These are phyloP conservation scores for Pseudonaja textilis DNA, from an alignment of 2,113 vertebrate genomes.

Conservation along the genomic window DNA sequence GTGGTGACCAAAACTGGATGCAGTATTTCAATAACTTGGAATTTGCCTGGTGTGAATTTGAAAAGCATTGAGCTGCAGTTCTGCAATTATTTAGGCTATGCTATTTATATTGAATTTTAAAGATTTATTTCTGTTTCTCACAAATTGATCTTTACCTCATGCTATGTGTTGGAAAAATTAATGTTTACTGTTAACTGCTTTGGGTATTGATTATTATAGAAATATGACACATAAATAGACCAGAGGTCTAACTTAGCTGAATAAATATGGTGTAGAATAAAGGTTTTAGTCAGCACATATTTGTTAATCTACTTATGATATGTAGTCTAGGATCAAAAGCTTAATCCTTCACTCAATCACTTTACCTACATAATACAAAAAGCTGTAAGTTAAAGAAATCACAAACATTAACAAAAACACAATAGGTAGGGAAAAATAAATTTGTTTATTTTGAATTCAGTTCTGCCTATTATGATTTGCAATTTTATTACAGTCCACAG, in stretches of 20 bases:
- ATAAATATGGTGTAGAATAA: not conserved
- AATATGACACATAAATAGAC: not conserved
- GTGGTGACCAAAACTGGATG: too few relatives aligned
- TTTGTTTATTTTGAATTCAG: not conserved
- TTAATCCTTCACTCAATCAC: not conserved
- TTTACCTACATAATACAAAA: not conserved
- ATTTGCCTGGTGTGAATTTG: slow-evolving; percentile 17
- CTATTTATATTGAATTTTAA: not conserved
- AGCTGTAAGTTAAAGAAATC: not conserved
- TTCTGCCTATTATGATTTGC: not conserved
- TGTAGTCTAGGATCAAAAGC: not conserved
- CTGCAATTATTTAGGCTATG: not conserved
- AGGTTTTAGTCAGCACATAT: not conserved
- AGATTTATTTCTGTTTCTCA: not conserved
- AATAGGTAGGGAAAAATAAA: not conserved
- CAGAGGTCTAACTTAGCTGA: not conserved
- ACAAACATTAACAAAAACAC: not conserved
- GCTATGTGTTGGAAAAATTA: not conserved
- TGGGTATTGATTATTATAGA: not conserved
- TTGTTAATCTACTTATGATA: not conserved
- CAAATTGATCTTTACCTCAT: not conserved
- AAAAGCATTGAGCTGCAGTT: slow-evolving; percentile 5
- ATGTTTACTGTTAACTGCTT: not conserved
- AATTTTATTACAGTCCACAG: not conserved
- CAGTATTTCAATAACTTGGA: not conserved